Percentiles rank a stretch among this genome's conserved stretches.
Evolutionary conservation across 2,797 vertebrate species (phyloP).

Genomic region (Paedocypris micromegethes): DNA sequence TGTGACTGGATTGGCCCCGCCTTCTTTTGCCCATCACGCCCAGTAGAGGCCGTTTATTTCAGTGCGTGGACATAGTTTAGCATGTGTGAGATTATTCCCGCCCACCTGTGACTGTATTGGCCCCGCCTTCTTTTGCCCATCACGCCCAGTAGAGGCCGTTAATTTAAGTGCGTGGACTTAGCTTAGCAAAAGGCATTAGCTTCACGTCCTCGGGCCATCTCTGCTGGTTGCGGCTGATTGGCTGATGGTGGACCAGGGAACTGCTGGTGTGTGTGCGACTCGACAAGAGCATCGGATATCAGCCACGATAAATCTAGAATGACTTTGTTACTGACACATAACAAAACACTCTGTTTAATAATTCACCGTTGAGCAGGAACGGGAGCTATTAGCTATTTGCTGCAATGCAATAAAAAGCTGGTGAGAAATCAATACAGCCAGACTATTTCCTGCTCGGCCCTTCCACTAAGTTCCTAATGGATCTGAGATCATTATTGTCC

Average conservation of each 20-base stretch:
- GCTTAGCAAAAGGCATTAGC: slow-evolving; percentile 23
- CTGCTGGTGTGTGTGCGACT: slow-evolving; percentile 25
- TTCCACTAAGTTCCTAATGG: slow-evolving; percentile 55
- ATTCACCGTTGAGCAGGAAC: slow-evolving; percentile 64
- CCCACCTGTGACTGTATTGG: slow-evolving; percentile 34
- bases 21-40: slow-evolving; percentile 26
- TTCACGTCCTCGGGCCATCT: slow-evolving; percentile 31
- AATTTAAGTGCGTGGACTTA: slow-evolving; percentile 21
- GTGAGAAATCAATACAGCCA: slow-evolving; percentile 66
- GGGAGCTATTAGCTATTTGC: slow-evolving; percentile 57
- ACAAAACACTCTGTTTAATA: slow-evolving; percentile 70
- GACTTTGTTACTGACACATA: slow-evolving; percentile 63
- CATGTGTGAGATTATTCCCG: slow-evolving; percentile 36
- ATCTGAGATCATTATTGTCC: slow-evolving; percentile 53
- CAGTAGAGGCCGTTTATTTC: slow-evolving; percentile 31
- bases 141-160: slow-evolving; percentile 23
- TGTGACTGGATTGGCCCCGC: slow-evolving; percentile 32
- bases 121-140: slow-evolving; percentile 29
- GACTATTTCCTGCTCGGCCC: slow-evolving; percentile 60
- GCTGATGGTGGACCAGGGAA: slow-evolving; percentile 32
- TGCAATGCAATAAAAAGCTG: slow-evolving; percentile 66
- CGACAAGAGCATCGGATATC: slow-evolving; percentile 35
- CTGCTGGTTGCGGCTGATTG: slow-evolving; percentile 19
- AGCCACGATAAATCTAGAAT: slow-evolving; percentile 56
- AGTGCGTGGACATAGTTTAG: slow-evolving; percentile 5